Evolutionary conservation across 1,140 invertebrate genomes (phyloP), one percentile per base, ranked within the genome.

Genomic region (Zaprionus capensis): DNA sequence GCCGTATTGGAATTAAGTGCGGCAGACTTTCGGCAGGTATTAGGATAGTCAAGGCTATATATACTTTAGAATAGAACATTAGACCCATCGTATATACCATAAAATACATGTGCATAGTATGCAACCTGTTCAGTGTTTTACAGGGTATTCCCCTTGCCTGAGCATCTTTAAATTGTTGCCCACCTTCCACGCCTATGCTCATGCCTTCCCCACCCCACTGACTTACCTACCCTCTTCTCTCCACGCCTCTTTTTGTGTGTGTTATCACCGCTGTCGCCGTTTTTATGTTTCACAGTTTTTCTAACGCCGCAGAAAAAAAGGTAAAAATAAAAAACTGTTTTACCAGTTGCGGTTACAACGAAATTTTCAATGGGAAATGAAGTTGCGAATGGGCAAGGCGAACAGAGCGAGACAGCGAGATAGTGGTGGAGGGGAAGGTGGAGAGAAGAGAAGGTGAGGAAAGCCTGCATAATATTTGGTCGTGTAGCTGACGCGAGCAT

Each of bases 241-340:
- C 22, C 31, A 26, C 53, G 41, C 24, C 4, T 34, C 65, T 51
- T 66, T 68, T 20, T 73, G 58, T 77, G 75, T 75, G 57, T 85
- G 83, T 86, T 82, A 86, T 87, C 83, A 87, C 73, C 66, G 77
- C 84, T 88, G 83, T 88, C 74, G 71, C 83, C 80, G 58, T 80
- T 86, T 86, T 80, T 88, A 62, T 78, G 67, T 67, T 70, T 65
- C 73, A 75, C 17, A 46, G 49, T 69, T 81, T 65, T 78, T 67
- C 55, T 57, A 65, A 38, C 66, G 46, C 46, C 58, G 22, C 46
- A 62, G 28, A 57, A 49, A 34, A 41, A 38, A 44, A 56, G 14
- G 31, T 38, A 34, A 22, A 20, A 28, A 53, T 17, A 9, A 72
- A 61, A 75, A 75, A 76, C 73, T 59, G 73, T 71, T 76, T 65